Evolutionary conservation across 1,140 invertebrate genomes (phyloP).

Genomic region (Cyclargus thomasi): DNA sequence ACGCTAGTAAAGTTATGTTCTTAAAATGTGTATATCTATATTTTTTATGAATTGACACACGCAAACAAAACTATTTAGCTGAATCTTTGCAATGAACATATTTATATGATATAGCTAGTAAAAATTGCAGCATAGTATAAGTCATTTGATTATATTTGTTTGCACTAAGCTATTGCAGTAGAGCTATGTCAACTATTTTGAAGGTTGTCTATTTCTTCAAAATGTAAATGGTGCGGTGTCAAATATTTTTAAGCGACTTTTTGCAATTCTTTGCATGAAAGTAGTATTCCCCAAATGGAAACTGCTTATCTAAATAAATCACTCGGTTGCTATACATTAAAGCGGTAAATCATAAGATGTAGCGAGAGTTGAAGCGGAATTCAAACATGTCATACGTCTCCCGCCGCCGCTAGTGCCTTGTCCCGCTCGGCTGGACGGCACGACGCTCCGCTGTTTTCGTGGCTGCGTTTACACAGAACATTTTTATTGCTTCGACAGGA

Average conservation of each 20-base stretch:
- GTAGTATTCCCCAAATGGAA: background rate
- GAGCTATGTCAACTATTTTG: background rate
- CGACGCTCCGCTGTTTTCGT: conserved; percentile 20
- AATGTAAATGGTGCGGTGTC: background rate
- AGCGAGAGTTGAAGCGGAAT: conserved; percentile 9
- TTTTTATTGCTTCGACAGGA: conserved; percentile 32
- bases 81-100: background rate
- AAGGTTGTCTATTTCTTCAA: background rate
- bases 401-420: conserved; percentile 5
- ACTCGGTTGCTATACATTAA: conserved; percentile 5
- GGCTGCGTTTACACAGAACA: conserved; percentile 27
- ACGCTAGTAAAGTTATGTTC: too few relatives aligned
- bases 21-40: too few relatives aligned
- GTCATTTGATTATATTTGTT: background rate
- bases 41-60: too few relatives aligned
- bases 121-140: background rate
- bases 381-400: conserved; percentile 11
- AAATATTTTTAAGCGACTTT: background rate
- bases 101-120: background rate
- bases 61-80: conserved; percentile 2
- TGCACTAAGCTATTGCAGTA: background rate
- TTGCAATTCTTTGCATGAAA: background rate
- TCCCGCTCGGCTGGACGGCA: conserved; percentile 13
- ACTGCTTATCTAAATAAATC: background rate
- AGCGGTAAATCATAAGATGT: background rate